phyloP scores from a whole-genome alignment of 2,888 invertebrate species.

The Lasioglossum oenotherae region DNA sequence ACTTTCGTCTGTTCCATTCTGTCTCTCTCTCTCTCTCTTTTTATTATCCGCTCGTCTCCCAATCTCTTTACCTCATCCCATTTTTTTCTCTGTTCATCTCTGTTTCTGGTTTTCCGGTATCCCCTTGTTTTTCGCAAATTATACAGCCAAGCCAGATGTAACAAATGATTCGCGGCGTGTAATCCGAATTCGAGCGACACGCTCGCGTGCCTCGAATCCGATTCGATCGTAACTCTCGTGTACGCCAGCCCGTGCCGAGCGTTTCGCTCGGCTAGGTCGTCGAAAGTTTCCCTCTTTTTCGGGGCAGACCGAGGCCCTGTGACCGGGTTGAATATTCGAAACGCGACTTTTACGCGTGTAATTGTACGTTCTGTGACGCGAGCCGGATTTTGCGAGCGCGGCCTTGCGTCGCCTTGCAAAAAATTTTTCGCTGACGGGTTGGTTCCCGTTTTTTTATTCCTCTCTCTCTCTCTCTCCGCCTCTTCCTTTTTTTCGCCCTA shows the following conservation, averaged over 20 bases:
- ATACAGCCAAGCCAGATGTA: slow-evolving; percentile 62
- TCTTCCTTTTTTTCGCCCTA: slow-evolving; percentile 10
- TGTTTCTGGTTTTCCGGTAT: slow-evolving; percentile 27
- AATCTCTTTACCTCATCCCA: background rate
- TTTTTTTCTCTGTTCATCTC: slow-evolving; percentile 17
- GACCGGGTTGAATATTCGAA: slow-evolving; percentile 34
- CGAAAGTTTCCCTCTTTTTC: slow-evolving; percentile 45
- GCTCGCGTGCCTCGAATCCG: slow-evolving; percentile 57
- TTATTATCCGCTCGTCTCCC: background rate
- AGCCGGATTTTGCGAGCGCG: slow-evolving; percentile 42
- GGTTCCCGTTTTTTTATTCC: background rate
- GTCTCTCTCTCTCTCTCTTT: background rate
- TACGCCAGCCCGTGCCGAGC: slow-evolving; percentile 35
- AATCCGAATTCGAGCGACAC: slow-evolving; percentile 63
- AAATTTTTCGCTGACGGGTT: slow-evolving; percentile 35
- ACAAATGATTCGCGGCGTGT: slow-evolving; percentile 64
- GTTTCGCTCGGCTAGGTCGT: slow-evolving; percentile 47
- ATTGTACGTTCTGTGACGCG: slow-evolving; percentile 65
- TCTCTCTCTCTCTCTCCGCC: background rate
- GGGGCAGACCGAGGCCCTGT: slow-evolving; percentile 3
- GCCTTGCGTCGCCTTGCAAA: slow-evolving; percentile 53
- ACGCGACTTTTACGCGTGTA: slow-evolving; percentile 62
- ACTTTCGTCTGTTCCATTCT: background rate
- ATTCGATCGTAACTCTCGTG: slow-evolving; percentile 63
- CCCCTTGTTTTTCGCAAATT: slow-evolving; percentile 39